phyloP scores from a whole-genome alignment of 2,113 vertebrate species.

The Genyomyrus donnyi region DNA sequence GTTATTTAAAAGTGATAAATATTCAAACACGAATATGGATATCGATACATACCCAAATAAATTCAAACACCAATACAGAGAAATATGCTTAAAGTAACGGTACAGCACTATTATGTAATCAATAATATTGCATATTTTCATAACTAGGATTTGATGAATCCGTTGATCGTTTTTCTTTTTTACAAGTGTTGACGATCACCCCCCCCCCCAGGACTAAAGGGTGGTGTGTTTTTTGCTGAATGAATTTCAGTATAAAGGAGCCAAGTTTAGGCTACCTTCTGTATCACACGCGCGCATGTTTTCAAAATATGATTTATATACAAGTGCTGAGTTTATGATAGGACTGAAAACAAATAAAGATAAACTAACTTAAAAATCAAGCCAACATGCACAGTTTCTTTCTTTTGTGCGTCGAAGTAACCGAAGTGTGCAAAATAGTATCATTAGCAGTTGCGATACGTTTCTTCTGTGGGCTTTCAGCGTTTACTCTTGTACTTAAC shows the following conservation, averaged over 20 bases:
- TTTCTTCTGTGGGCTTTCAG: not conserved
- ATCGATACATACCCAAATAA: not conserved
- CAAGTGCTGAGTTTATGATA: not conserved
- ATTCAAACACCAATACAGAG: not conserved
- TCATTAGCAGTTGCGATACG: not conserved
- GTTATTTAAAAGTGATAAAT: not conserved
- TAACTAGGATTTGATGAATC: not conserved
- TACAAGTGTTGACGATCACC: not conserved
- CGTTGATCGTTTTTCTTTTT: not conserved
- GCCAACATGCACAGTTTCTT: not conserved
- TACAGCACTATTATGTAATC: not conserved
- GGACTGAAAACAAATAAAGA: not conserved
- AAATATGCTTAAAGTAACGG: not conserved
- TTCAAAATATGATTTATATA: not conserved
- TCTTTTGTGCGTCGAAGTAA: not conserved
- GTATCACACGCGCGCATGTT: not conserved
- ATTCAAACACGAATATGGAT: not conserved
- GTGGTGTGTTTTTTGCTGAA: not conserved
- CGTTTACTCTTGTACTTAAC: not conserved
- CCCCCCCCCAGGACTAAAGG: not conserved
- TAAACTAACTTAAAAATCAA: not conserved
- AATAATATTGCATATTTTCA: not conserved
- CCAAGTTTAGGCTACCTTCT: not conserved
- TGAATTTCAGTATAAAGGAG: not conserved
- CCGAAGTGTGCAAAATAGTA: not conserved